Base-by-base conservation (phyloP, 92 coral and sea anemone genomes). In the Micromussa lordhowensis region DNA sequence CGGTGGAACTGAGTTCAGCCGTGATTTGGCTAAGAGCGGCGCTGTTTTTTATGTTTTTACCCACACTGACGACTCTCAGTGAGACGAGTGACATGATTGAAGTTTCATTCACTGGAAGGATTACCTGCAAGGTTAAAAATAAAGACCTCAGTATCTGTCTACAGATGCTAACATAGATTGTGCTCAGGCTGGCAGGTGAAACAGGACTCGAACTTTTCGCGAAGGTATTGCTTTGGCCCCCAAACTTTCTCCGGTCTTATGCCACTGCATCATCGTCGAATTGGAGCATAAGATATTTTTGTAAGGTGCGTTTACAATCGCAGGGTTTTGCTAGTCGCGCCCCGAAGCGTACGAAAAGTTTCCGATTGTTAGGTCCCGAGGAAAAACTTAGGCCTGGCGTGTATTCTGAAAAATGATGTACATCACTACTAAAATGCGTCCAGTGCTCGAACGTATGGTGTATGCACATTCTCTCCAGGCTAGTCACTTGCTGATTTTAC, bases 71-170 rank as follows among this genome's bases (percentile, higher is more conserved):
- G 70, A 90, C 79, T 28, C 83, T 64, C 64, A 94, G 76, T 0
- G 86, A 92, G 5, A 88, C 75, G 18, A 92, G 89, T 26, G 95
- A 86, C 95, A 97, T 93, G 86, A 97, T 85, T 49, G 99, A 85
- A 32, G 98, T 76, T 86, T 77, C 90, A 79, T 92, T 85, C 29
- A 95, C 97, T 21, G 99, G 99, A 69, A 91, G 91, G 36, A 97
- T 89, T 21, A 94, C 86, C 99, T 97, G 89, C 29, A 49, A 90
- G 36, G 32, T 51, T 61, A 78, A 61, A 89, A 75, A n/a, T 22
- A 3, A 24, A 61, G 18, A 22, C 11, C 30, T 22, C 29, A 11
- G 66, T 5, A 22, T 59, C 21, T 59, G 24, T 21, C 66, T 4
- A 5, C 2, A 61, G 5, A 61, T 24, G 68, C 26, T 21, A 58